phyloP scores from a whole-genome alignment of 2,797 vertebrate genomes.

The Anabas testudineus region DNA sequence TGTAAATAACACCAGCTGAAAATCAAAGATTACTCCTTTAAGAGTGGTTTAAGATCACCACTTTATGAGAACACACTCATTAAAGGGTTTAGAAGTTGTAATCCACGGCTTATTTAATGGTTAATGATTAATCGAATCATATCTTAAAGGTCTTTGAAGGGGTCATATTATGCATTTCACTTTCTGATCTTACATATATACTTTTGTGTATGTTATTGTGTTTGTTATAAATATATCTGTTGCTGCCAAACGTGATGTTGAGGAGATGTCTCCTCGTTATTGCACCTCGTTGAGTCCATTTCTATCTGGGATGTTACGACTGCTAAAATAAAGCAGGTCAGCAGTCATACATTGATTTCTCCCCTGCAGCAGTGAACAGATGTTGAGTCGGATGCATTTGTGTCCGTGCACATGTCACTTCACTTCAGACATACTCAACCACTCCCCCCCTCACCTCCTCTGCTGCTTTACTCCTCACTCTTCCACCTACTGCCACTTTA shows the following conservation, averaged over 20 bases:
- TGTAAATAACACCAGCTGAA: too few species aligned
- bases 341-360: neutral
- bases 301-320: neutral
- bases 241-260: neutral
- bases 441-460: neutral
- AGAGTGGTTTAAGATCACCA: too few species aligned
- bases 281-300: neutral
- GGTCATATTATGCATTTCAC: too few species aligned
- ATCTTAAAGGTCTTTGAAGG: too few species aligned
- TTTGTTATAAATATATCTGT: too few species aligned
- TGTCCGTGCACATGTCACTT: neutral
- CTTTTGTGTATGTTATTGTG: too few species aligned
- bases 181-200: too few species aligned
- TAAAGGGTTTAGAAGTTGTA: too few species aligned
- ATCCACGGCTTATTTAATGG: too few species aligned
- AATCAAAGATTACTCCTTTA: too few species aligned
- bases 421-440: constrained; percentile 11
- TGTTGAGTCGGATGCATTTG: constrained; percentile 31
- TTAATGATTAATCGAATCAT: too few species aligned
- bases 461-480: neutral
- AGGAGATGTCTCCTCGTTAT: neutral
- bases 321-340: constrained; percentile 6
- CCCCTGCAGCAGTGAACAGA: constrained; percentile 4
- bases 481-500: neutral
- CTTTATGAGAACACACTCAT: too few species aligned